phyloP scores from a whole-genome alignment of 1,140 invertebrate species.

The Caenorhabditis latens region DNA sequence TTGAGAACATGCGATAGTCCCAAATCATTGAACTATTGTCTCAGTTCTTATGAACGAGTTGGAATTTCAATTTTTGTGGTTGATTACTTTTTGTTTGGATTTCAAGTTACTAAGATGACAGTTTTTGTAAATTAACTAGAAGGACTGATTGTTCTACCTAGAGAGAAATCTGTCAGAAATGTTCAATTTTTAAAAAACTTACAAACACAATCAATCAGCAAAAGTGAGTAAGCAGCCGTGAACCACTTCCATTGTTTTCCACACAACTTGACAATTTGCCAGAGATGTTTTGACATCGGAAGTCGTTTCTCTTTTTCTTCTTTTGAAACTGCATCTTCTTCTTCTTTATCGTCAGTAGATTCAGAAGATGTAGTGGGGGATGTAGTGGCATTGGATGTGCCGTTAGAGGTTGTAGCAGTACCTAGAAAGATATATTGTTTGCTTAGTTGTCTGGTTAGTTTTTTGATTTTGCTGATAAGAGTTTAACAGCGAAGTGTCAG shows the following conservation, averaged over 20 bases:
- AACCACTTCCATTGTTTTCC: slow-evolving; percentile 43
- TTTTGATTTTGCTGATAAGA: too few relatives aligned
- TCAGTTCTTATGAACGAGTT: too few relatives aligned
- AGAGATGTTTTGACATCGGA: slow-evolving; percentile 33
- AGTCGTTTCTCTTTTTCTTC: slow-evolving; percentile 44
- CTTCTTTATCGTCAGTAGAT: slow-evolving; percentile 3
- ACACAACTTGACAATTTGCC: slow-evolving; percentile 32
- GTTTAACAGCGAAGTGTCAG: too few relatives aligned
- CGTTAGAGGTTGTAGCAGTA: neutral
- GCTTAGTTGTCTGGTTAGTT: too few relatives aligned
- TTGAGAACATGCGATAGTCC: too few relatives aligned
- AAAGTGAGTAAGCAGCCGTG: slow-evolving; percentile 6
- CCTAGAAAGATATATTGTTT: too few relatives aligned
- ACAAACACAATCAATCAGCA: slow-evolving; percentile 30
- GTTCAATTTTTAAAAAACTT: neutral
- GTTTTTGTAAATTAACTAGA: neutral
- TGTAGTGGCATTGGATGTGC: neutral
- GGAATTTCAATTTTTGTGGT: too few relatives aligned
- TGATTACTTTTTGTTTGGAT: too few relatives aligned
- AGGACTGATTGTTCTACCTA: neutral
- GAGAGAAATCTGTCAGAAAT: neutral
- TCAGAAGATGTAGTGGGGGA: neutral
- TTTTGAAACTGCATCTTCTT: slow-evolving; percentile 29
- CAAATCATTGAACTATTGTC: too few relatives aligned
- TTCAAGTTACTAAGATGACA: too few relatives aligned